phyloP scores from a whole-genome alignment of 2,888 invertebrate genomes.

The Hypselothyrea guttata region DNA sequence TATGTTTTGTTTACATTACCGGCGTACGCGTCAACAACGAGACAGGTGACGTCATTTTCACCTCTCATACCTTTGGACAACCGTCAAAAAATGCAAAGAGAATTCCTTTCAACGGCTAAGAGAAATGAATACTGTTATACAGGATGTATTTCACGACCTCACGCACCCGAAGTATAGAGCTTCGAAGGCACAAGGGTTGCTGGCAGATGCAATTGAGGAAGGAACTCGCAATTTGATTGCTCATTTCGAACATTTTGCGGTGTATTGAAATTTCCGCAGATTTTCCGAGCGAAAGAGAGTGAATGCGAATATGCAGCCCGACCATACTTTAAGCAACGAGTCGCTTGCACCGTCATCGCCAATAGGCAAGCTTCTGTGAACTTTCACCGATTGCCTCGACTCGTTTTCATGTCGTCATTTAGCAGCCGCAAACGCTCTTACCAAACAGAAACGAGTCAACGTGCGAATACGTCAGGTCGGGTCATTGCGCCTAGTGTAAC shows the following conservation, averaged over 20 bases:
- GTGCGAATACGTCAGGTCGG: conserved; percentile 79
- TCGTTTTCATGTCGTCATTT: conserved; percentile 38
- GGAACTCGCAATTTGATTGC: conserved; percentile 71
- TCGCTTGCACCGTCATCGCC: conserved; percentile 38
- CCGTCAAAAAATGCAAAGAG: conserved; percentile 16
- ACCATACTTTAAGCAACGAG: conserved; percentile 18
- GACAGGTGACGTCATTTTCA: conserved; percentile 56
- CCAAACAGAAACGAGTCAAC: conserved; percentile 80
- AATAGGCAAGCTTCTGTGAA: conserved; percentile 15
- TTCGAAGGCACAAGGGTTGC: conserved; percentile 20
- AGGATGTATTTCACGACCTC: conserved; percentile 31
- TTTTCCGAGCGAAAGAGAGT: conserved; percentile 34
- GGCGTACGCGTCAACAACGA: conserved; percentile 46
- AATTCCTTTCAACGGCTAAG: too few species aligned
- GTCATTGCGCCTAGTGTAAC: conserved; percentile 77
- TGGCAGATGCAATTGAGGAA: conserved; percentile 62
- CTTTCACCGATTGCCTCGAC: conserved; percentile 40
- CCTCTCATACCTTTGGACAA: conserved; percentile 29
- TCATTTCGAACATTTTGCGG: conserved; percentile 69
- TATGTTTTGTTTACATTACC: conserved; percentile 72
- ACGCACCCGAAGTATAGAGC: conserved; percentile 10
- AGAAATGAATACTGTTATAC: conserved; percentile 12
- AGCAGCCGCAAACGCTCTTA: conserved; percentile 62
- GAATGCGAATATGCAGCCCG: conserved; percentile 28
- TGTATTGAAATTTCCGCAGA: conserved; percentile 65